Conservation (phyloP, 2,113 vertebrate species). For the Hipposideros armiger region DNA sequence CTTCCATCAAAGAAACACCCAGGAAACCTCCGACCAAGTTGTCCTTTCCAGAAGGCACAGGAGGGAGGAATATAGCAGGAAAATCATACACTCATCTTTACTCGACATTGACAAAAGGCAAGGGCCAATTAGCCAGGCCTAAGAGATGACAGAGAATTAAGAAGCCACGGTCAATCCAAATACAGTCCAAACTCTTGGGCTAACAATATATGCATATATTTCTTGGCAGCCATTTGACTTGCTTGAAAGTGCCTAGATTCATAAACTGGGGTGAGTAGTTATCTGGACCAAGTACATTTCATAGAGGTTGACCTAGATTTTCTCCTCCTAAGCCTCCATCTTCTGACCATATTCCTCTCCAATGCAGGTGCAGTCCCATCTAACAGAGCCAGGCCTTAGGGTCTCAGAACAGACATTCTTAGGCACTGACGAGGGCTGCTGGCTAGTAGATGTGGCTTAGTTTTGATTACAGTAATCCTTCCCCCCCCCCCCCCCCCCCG, state of each 20-base stretch:
- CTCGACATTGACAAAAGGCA: background rate
- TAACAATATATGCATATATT: background rate
- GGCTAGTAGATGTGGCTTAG: background rate
- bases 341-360: background rate
- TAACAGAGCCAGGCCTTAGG: background rate
- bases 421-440: constrained; percentile 43
- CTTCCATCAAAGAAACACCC: background rate
- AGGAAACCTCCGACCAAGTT: background rate
- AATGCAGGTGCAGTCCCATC: constrained; percentile 30
- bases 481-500: too few relatives aligned
- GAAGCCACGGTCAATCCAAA: background rate
- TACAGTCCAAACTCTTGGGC: background rate
- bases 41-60: background rate
- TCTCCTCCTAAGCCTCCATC: background rate
- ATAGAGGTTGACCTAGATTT: constrained; percentile 24
- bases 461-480: constrained; percentile 64
- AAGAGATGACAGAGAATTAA: background rate
- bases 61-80: background rate
- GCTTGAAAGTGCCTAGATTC: background rate
- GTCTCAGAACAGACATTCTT: constrained; percentile 67
- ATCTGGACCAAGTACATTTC: background rate
- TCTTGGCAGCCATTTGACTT: background rate
- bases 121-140: background rate
- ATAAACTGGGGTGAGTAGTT: background rate
- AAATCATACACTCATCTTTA: background rate